Base-by-base conservation (phyloP, 2,888 invertebrate species). In the Zygogramma bicolorata region DNA sequence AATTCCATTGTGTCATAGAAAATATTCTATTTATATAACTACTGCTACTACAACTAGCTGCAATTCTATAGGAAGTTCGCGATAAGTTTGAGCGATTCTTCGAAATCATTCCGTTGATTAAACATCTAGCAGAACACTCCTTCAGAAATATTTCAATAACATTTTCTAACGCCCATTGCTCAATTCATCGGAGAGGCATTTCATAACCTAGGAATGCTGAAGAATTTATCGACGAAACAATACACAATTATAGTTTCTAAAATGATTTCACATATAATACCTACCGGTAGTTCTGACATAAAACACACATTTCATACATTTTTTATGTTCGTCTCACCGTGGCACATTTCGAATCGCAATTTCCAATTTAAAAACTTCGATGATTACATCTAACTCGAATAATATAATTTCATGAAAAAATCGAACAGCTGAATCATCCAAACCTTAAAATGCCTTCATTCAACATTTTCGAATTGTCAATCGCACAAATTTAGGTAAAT, bases 231-330 rank as follows among this genome's bases (percentile, higher is more conserved):
- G 6, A 22, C 15, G 38, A 22, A 34, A 62, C 62, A 62, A 62
- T 42, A 27, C 6, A 25, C 22, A 27, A 25, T 42, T 61, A 2
- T 15, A 42, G 42, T 62, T 62, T 42, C 46, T 46, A 46, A 46
- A 46, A 20, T 46, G 46, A 49, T 31, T 62, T 18, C 62, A 25
- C 42, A 62, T 62, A 62, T 7, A 2, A 40, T 62, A 42, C 25
- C 42, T 62, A 42, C 25, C 42, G 46, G 62, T 27, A 40, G 42
- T 62, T 22, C 15, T 40, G 40, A 25, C 25, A 63, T 42, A 6
- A 25, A 62, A 20, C 8, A 6, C 25, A 62, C 10, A 61, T 40
- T 42, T 25, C 18, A 7, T 4, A 10, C 46, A 46, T 46, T 31
- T 46, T 63, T 29, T 10, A 20, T 46, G 63, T 42, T 63, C 31